Base-by-base conservation (phyloP, 92 coral and sea anemone genomes). In the Parazoanthus atlanticus region DNA sequence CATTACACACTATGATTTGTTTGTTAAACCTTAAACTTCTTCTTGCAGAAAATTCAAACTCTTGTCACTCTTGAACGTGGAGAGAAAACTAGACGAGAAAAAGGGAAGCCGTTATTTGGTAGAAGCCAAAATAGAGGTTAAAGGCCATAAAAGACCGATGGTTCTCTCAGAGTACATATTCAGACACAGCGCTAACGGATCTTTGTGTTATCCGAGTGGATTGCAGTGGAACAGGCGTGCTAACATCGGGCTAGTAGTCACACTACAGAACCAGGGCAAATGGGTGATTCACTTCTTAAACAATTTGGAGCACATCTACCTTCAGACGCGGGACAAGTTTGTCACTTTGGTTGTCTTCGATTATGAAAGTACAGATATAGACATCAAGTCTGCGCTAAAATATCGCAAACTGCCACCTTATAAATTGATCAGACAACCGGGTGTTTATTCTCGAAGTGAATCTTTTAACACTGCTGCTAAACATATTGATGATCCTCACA, bases 271-370 rank as follows among this genome's bases (percentile, higher is more conserved):
- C 58, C 96, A 92, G 26, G 95, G 92, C 26, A 82, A 86, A 26
- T 94, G 96, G 96, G 80, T 92, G 86, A 61, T 81, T 49, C 95
- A 92, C 88, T 94, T 94, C 76, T 47, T 94, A 5, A 85, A 89
- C 82, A 94, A 94, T 84, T 86, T 94, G 46, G 92, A 94, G 65
- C 58, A 86, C 33, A 84, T 94, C 47, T 92, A 94, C 90, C 69
- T 41, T 41, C 90, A 46, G 29, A 92, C 95, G 13, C 78, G 72
- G 72, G 96, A 94, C 77, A 52, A 78, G 38, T 81, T 90, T 46
- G 91, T 94, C 29, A 41, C 85, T 28, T 85, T 94, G 41, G 88
- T 90, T 64, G 67, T 92, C 31, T 94, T 74, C 81, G 91, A 94
- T 74, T 92, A 88, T 41, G 81, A 82, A 29, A 94, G 92, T 52